Evolutionary conservation across 2,113 vertebrate genomes (phyloP).

Genomic region (Xiphias gladius): DNA sequence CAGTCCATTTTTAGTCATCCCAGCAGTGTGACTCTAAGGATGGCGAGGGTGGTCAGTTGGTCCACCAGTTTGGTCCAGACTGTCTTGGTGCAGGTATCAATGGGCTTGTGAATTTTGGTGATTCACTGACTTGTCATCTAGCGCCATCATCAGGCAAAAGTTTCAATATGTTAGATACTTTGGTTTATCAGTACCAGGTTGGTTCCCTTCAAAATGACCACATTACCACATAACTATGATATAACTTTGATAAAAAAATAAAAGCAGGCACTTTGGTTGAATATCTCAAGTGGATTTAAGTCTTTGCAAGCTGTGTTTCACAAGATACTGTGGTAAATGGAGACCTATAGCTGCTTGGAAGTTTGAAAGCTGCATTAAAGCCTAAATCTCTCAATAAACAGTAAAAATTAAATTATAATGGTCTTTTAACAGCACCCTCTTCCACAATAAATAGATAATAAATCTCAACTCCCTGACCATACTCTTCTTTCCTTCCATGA

Average conservation of each 20-base stretch:
- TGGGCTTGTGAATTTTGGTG: no score
- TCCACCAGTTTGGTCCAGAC: no score
- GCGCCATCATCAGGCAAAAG: no score
- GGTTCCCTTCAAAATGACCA: neutral
- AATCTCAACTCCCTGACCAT: constrained; percentile 3
- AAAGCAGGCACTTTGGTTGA: no score
- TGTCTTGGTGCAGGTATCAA: no score
- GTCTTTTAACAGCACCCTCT: constrained; percentile 3
- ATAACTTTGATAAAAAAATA: neutral
- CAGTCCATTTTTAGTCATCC: no score
- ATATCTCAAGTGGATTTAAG: no score
- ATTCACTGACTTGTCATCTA: no score
- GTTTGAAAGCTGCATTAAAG: neutral
- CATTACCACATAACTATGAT: neutral
- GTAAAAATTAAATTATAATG: neutral
- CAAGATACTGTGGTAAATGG: neutral
- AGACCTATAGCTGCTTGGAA: neutral
- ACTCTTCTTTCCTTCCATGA: constrained; percentile 21
- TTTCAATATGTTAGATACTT: no score
- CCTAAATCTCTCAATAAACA: neutral
- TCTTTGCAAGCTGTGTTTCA: neutral
- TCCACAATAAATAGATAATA: constrained; percentile 19
- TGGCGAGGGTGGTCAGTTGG: no score
- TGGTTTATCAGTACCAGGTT: neutral
- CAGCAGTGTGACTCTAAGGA: no score